Evolutionary conservation across 2,113 vertebrate species (phyloP).

Genomic region (Pycnonotus jocosus): DNA sequence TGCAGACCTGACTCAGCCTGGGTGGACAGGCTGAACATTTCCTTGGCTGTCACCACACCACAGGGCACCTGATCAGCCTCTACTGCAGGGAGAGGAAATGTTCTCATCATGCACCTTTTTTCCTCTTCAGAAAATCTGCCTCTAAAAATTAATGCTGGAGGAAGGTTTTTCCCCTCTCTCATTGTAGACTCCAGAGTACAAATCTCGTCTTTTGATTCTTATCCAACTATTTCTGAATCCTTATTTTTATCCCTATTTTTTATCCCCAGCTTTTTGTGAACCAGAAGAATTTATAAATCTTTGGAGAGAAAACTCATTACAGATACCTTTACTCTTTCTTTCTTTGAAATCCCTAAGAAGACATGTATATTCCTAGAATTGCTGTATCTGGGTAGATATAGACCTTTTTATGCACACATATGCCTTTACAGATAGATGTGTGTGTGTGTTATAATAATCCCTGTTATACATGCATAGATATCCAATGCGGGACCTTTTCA

Average conservation of each 20-base stretch:
- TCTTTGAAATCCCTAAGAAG: background rate
- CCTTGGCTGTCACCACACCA: background rate
- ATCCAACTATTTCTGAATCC: background rate
- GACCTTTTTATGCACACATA: background rate
- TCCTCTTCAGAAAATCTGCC: background rate
- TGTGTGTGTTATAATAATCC: background rate
- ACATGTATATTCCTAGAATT: background rate
- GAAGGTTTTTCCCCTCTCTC: background rate
- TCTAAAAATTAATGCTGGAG: background rate
- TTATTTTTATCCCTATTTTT: background rate
- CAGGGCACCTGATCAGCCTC: accelerated
- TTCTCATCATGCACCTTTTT: background rate
- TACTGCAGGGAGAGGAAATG: background rate
- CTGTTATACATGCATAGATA: background rate
- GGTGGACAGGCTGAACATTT: background rate
- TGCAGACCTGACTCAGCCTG: background rate
- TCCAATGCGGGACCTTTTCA: background rate
- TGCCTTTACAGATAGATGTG: background rate
- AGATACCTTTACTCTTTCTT: background rate
- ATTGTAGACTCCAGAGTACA: background rate
- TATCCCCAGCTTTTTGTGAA: background rate
- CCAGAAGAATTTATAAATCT: background rate
- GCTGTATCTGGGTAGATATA: background rate
- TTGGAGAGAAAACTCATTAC: background rate
- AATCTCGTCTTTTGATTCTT: background rate